Evolutionary conservation across 1,140 invertebrate species (phyloP), one percentile per base, ranked within the genome.

Genomic region (Aphis gossypii): DNA sequence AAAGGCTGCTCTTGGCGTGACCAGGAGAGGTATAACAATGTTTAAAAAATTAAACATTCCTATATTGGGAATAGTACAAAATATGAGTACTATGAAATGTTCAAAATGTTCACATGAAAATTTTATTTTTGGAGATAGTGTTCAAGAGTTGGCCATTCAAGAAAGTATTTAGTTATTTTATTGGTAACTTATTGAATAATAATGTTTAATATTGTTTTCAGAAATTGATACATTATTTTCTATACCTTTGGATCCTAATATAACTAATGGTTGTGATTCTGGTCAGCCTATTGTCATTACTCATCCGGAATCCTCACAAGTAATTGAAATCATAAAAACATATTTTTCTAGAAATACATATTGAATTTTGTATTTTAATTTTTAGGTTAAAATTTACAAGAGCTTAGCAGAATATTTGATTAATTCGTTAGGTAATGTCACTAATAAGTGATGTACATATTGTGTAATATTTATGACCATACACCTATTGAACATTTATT

Each of bases 51-150:
- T 98, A 8, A 96, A 97, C 92, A 96, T 98, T 90, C 98, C 98
- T 3, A 96, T 98, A 82, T 96, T 97, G 90, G 98, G 98, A 30
- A 95, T 98, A 93, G 97, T 98, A 3, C 97, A 98, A 95, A 99
- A 99, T 95, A 99, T 99, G 98, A 97, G 96, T 1, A 96, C 96
- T 94, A 96, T 97, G 9, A 96, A 96, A 84, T 98, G 98, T 95
- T 95, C 96, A 0, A 96, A 97, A 56, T 98, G 98, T 95, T 96
- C 94, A 3, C 95, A 96, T 20, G 95, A 96, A 89, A 96, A 97
- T 91, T 95, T 96, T 83, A 95, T 97, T 68, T 97, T 97, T 94
- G 96, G 96, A 21, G 95, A 96, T 92, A 96, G 95, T 68, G 96
- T 96, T 0, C 94, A 96, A 93, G 94, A 95, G 84, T 95, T 97